phyloP scores from a whole-genome alignment of 2,797 vertebrate genomes.

The Antrozous pallidus region DNA sequence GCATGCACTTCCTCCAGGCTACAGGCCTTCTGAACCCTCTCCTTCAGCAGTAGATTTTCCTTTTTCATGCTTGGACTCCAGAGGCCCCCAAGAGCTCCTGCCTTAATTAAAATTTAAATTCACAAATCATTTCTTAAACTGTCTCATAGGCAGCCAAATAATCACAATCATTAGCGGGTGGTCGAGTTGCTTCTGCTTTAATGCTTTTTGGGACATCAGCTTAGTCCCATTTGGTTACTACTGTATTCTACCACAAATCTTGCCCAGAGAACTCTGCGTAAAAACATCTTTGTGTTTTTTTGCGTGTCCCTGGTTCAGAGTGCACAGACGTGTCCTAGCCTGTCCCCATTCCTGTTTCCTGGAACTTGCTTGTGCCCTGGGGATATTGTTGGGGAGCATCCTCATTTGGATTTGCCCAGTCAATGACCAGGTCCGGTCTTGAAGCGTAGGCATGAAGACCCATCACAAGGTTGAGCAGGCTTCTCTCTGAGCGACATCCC shows the following conservation, averaged over 20 bases:
- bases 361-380: not conserved
- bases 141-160: conserved; percentile 78
- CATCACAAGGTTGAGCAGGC: no score
- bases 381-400: not conserved
- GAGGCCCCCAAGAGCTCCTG: conserved; percentile 72
- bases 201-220: conserved; percentile 32
- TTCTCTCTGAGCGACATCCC: not conserved
- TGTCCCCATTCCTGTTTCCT: not conserved
- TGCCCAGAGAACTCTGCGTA: not conserved
- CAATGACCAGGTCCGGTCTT: not conserved
- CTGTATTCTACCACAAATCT: conserved; percentile 42
- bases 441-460: not conserved
- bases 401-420: not conserved
- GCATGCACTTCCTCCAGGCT: conserved; percentile 31
- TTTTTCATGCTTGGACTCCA: conserved; percentile 73
- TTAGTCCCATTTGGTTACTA: not conserved
- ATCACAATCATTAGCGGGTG: conserved; percentile 72
- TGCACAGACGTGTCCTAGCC: accelerated
- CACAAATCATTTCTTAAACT: conserved; percentile 81
- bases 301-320: not conserved
- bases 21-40: conserved; percentile 59
- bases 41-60: conserved; percentile 68
- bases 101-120: conserved; percentile 84
- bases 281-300: not conserved
- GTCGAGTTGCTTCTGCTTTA: conserved; percentile 68